These are phyloP conservation scores for Papilio polytes DNA, from an alignment of 1,140 invertebrate species.

Conservation along the genomic window DNA sequence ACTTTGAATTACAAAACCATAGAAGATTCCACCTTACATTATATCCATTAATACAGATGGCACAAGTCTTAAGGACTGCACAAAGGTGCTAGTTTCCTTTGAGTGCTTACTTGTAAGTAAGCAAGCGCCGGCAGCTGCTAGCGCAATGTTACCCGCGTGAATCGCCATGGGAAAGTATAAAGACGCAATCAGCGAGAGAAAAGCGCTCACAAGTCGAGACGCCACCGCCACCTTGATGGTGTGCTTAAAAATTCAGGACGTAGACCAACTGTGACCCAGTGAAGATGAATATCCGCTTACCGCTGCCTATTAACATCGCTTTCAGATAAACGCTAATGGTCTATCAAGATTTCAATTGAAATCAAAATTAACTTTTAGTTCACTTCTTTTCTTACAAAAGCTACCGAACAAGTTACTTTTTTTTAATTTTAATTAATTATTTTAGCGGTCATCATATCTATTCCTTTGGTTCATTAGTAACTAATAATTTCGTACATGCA, in stretches of 20 bases:
- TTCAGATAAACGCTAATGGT: conserved; percentile 21
- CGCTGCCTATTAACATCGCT: conserved; percentile 40
- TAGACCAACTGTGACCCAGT: conserved; percentile 68
- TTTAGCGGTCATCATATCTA: too few relatives aligned
- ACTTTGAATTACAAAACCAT: not conserved
- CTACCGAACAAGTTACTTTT: too few relatives aligned
- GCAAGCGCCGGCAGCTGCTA: conserved; percentile 55
- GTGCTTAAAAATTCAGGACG: conserved; percentile 79
- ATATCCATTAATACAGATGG: conserved; percentile 26
- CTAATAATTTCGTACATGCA: too few relatives aligned
- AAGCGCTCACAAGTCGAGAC: conserved; percentile 59
- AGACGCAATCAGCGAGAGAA: conserved; percentile 78
- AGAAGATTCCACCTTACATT: not conserved
- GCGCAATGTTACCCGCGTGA: conserved; percentile 50
- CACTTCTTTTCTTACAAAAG: too few relatives aligned
- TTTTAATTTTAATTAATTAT: too few relatives aligned
- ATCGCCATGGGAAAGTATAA: conserved; percentile 70
- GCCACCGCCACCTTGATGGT: conserved; percentile 63
- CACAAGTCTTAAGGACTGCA: conserved; percentile 2
- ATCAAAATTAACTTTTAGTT: not conserved
- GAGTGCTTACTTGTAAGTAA: conserved; percentile 24
- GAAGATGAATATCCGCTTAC: conserved; percentile 35
- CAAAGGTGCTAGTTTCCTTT: conserved; percentile 33
- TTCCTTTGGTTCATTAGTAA: too few relatives aligned
- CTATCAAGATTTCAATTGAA: conserved; percentile 23